Base-by-base conservation (phyloP, 30 jellyfish, hydroid and myxozoan species). In the Hydra vulgaris region DNA sequence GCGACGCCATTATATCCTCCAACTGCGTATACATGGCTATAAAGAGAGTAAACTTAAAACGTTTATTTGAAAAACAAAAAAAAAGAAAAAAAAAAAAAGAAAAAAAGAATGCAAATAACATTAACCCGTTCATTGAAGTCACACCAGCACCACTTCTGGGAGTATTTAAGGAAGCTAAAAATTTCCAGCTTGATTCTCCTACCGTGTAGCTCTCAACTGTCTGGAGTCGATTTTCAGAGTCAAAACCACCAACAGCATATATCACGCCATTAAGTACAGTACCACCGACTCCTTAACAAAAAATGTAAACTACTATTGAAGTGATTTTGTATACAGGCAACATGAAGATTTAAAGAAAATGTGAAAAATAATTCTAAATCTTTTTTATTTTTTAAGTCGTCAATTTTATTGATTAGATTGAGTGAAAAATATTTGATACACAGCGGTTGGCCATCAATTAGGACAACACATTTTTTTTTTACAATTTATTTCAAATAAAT, bases 121-220 rank as follows among this genome's bases (percentile, higher is more conserved):
- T n/a, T n/a, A n/a, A 92, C 98, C 96, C 95, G 23, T 84, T 71
- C 21, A 92, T 40, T 17, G 95, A 26, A 27, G 94, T 88, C 76
- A 92, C 95, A 23, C 96, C 98, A 22, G 98, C 96, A 1, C 98
- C 98, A 71, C 98, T 92, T 40, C 98, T 74, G 23, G 98, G 95
- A 7, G 98, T 87, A 54, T 92, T 92, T 95, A 86, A 74, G 7
- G 98, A 86, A 22, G 98, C 95, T 0, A 84, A 86, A 21, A 76
- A 71, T 16, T 80, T 83, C 98, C 98, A 92, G 53, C 78, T 76
- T 18, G 71, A 78, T 16, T 77, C 82, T 40, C 81, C 90, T 0
- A 91, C 90, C 56, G 95, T 82, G 66, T 83, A 92, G 61, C 88
- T 86, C 55, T 92, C 98, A 12, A 87, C 89, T 68, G 96, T 92